Evolutionary conservation across 2,113 vertebrate species (phyloP).

Genomic region (Puffinus mauretanicus): DNA sequence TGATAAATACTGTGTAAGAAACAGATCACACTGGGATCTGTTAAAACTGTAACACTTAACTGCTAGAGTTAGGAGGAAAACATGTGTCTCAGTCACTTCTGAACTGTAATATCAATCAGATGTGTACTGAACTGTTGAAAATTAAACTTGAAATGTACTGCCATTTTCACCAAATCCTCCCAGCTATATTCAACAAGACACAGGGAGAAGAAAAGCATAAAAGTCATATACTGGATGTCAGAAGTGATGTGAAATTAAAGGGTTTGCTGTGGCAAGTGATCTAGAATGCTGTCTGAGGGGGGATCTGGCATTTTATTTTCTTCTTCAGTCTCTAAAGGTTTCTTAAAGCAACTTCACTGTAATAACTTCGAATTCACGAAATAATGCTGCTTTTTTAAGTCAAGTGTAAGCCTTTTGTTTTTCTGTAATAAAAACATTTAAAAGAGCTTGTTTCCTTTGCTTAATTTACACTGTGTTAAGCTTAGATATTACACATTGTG

Average conservation of each 20-base stretch:
- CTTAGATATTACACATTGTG: background rate
- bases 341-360: constrained; percentile 57
- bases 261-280: constrained; percentile 30
- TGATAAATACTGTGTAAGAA: background rate
- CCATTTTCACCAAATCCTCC: background rate
- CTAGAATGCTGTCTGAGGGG: background rate
- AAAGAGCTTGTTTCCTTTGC: constrained; percentile 27
- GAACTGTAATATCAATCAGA: background rate
- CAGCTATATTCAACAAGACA: background rate
- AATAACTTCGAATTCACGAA: constrained; percentile 51
- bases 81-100: background rate
- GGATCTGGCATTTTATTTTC: constrained; percentile 27
- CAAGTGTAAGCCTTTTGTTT: constrained; percentile 67
- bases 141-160: constrained; percentile 14
- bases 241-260: background rate
- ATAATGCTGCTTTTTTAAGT: constrained; percentile 52
- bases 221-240: background rate
- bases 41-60: background rate
- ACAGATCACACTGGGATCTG: background rate
- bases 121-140: background rate
- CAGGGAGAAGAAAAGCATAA: background rate
- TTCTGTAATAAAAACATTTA: constrained; percentile 75
- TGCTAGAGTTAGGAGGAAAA: background rate
- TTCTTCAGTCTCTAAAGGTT: constrained; percentile 44
- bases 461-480: background rate